phyloP scores from a whole-genome alignment of 2,797 vertebrate species.

The Pangasius djambal region DNA sequence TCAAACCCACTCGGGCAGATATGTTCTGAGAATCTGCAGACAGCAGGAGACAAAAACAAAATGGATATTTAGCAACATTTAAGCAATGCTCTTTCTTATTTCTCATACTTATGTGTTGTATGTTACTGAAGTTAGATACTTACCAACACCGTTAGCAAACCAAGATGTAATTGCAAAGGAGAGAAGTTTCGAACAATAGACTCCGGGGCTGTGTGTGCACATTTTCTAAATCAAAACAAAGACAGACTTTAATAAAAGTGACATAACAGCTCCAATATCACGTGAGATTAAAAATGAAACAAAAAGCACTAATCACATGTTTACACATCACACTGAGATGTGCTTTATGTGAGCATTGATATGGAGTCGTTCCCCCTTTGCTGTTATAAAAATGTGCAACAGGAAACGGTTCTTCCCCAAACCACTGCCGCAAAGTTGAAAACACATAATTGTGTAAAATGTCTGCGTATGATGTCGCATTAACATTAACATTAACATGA shows the following conservation, averaged over 20 bases:
- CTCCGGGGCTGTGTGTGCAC: not conserved
- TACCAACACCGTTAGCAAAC: not conserved
- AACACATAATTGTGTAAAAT: too few relatives aligned
- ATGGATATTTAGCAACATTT: not conserved
- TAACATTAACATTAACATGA: too few relatives aligned
- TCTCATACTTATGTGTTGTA: not conserved
- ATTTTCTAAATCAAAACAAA: constrained; percentile 5
- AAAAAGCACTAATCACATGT: not conserved
- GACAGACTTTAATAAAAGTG: not conserved
- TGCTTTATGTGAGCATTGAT: not conserved
- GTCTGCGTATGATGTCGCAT: too few relatives aligned
- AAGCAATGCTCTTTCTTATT: not conserved
- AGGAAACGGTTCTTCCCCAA: not conserved
- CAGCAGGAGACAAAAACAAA: not conserved
- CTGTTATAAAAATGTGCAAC: too few relatives aligned
- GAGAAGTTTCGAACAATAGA: not conserved
- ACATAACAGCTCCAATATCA: not conserved
- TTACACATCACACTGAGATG: not conserved
- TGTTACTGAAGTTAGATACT: not conserved
- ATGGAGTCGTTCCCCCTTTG: too few relatives aligned
- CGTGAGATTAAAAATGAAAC: too few relatives aligned
- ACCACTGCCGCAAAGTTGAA: too few relatives aligned
- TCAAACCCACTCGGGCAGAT: not conserved
- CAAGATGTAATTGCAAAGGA: not conserved
- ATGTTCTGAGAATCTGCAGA: not conserved